Evolutionary conservation across 1,140 invertebrate species (phyloP).

Genomic region (Antheraea pernyi): DNA sequence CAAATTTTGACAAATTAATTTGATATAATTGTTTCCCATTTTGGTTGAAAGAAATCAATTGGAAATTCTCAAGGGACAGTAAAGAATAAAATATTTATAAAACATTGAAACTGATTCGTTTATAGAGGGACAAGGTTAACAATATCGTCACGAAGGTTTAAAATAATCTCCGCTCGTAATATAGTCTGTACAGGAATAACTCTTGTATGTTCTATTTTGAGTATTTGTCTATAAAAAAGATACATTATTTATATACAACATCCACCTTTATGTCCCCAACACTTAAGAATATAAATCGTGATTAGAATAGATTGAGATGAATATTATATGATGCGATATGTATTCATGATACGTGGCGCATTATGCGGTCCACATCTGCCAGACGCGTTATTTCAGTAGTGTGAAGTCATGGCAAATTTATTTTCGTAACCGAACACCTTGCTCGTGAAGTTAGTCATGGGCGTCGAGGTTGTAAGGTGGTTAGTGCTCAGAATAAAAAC

Average conservation of each 20-base stretch:
- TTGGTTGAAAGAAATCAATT: too few relatives aligned
- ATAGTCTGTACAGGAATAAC: conserved; percentile 48
- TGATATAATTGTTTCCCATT: too few relatives aligned
- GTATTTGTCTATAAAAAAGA: neutral
- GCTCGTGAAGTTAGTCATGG: conserved; percentile 61
- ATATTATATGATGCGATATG: conserved; percentile 10
- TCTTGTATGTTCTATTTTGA: conserved; percentile 33
- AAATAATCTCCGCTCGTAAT: conserved; percentile 55
- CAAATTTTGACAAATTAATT: too few relatives aligned
- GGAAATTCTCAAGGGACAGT: conserved; percentile 5
- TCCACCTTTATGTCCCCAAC: neutral
- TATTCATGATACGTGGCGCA: conserved; percentile 16
- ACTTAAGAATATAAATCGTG: conserved; percentile 1
- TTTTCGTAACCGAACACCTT: conserved; percentile 65
- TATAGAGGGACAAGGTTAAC: conserved; percentile 64
- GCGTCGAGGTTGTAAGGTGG: conserved; percentile 58
- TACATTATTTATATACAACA: neutral
- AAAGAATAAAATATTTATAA: conserved; percentile 23
- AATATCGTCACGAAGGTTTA: conserved; percentile 70
- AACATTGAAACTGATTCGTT: conserved; percentile 47
- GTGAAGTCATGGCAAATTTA: conserved; percentile 66
- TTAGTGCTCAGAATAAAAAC: conserved; percentile 55
- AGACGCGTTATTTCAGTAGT: conserved; percentile 64
- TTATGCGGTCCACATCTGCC: conserved; percentile 41
- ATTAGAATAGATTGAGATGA: conserved; percentile 20